These are phyloP conservation scores for Sitta europaea DNA, from an alignment of 2,113 vertebrate species.

Conservation along the genomic window DNA sequence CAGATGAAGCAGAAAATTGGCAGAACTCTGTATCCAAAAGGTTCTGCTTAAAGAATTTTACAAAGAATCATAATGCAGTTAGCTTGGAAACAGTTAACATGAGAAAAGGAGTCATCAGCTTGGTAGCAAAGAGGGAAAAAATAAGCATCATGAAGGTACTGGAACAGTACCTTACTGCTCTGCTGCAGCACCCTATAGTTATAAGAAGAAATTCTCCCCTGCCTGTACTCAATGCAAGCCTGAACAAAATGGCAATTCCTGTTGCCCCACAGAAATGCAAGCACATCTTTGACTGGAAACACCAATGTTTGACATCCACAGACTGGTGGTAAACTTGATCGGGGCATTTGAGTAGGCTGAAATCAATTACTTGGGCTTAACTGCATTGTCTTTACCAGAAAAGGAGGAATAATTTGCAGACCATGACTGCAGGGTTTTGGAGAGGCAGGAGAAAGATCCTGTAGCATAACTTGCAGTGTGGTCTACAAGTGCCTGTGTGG, in stretches of 20 bases:
- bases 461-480: neutral
- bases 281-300: neutral
- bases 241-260: neutral
- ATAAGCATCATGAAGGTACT: neutral
- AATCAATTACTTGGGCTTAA: conserved; percentile 33
- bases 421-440: neutral
- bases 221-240: neutral
- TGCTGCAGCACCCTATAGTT: neutral
- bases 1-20: neutral
- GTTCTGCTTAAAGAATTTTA: neutral
- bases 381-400: conserved; percentile 12
- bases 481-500: neutral
- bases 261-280: neutral
- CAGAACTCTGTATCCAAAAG: neutral
- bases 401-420: neutral
- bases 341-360: neutral
- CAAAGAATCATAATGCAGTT: neutral
- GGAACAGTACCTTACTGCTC: neutral
- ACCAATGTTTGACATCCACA: neutral
- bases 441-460: neutral
- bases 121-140: neutral
- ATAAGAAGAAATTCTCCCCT: neutral
- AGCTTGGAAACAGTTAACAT: conserved; percentile 1
- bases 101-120: neutral
- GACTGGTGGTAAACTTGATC: neutral